A percentile compares a stretch with the other conserved stretches of the same genome.
phyloP scores from a whole-genome alignment of 2,797 vertebrate species.

The Fratercula arctica region DNA sequence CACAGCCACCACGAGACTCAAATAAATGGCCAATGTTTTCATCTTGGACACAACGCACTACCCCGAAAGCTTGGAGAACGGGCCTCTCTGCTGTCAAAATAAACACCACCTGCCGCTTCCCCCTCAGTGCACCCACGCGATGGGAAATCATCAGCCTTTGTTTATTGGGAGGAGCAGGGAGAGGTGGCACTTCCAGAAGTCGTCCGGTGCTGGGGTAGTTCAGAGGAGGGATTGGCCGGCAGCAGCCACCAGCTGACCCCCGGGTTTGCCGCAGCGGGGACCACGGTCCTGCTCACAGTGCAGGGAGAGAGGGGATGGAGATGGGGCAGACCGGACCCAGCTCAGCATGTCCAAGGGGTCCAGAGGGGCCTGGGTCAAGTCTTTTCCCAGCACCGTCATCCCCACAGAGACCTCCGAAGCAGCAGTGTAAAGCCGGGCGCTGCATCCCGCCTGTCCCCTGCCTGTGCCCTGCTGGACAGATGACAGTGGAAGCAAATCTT shows the following conservation, averaged over 20 bases:
- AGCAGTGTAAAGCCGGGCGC: not conserved
- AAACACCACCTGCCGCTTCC: not conserved
- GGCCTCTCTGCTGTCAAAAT: conserved; percentile 16
- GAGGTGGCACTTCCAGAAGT: not conserved
- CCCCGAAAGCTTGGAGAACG: not conserved
- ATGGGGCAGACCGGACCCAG: accelerated
- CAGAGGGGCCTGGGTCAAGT: accelerated
- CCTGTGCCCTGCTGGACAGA: not conserved
- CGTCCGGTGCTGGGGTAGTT: not conserved
- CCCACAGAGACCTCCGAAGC: not conserved
- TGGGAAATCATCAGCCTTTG: not conserved
- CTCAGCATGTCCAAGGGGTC: accelerated
- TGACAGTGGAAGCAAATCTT: not conserved
- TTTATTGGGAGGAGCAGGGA: not conserved
- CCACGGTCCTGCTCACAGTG: accelerated
- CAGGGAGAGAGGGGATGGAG: not conserved
- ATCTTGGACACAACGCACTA: not conserved
- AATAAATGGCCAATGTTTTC: not conserved
- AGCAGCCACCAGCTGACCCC: not conserved
- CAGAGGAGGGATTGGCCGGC: accelerated
- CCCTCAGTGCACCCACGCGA: accelerated
- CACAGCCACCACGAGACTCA: not conserved
- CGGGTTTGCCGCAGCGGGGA: not conserved
- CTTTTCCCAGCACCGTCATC: accelerated
- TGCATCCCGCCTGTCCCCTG: not conserved